Base-by-base conservation (phyloP, 1,140 invertebrate genomes). In the Probaryconus sp. region DNA sequence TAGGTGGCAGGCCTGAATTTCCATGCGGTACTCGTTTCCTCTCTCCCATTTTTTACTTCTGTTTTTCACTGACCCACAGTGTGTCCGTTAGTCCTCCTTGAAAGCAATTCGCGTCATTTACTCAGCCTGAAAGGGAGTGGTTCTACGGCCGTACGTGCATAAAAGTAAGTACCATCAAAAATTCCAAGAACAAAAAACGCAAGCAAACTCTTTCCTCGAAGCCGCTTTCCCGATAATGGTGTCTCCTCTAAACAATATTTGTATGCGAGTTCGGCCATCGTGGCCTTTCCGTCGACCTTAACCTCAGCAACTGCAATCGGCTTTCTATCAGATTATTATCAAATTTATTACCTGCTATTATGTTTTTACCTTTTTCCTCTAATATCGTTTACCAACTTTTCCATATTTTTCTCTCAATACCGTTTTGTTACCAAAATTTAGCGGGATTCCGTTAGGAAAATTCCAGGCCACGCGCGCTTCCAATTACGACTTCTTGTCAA, bases 81-180 rank as follows among this genome's bases (percentile, higher is more conserved):
- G 63, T 83, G 63, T 72, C 67, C 79, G 74, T 72, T 77, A 80
- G 76, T 85, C 65, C 77, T 82, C 77, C 76, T 85, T 83, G 45
- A 61, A 80, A 75, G 45, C 70, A 82, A 63, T 68, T 77, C 56
- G 68, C 76, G 53, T 81, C 61, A 58, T 28, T 77, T 64, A 68
- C 28, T 31, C 55, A 78, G 58, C 65, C 76, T 78, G 76, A 53
- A 79, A 78, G 82, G 78, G 81, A 79, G 76, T 78, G 68, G 70
- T 83, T 85, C 70, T 85, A 79, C 74, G 58, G 68, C 80, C 77
- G 60, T 81, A 86, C 80, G 81, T 86, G 83, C 70, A 71, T 78
- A 69, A 40, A 82, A 81, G 84, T 86, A 81, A 86, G 83, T 80
- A 45, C 58, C n/a, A n/a, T n/a, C n/a, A n/a, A n/a, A n/a, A n/a